Evolutionary conservation across 35 echinoderm and acorn worm species (phyloP), one percentile per base, ranked within the genome.

Genomic region (Stichopus chloronotus): DNA sequence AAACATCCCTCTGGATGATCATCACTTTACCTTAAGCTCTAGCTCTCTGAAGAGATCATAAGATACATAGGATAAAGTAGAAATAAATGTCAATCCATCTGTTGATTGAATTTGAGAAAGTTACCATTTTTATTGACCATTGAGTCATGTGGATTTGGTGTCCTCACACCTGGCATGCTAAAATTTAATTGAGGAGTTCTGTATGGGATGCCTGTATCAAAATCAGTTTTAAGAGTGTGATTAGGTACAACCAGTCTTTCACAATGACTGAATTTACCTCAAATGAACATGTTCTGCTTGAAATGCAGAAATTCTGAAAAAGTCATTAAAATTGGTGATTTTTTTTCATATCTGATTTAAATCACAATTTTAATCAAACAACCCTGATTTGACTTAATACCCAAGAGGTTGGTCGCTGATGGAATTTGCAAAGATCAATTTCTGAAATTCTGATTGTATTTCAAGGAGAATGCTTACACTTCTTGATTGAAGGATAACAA

Each of bases 251-350:
- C n/a, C n/a, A 20, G 65, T 71, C n/a, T 12, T 14, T 14, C n/a
- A 20, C 65, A 71, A 71, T 12, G 65, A 71, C n/a, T 71, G 4
- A 71, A 71, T 2, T 71, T 71, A 71, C 65, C n/a, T 71, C 65
- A 71, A 71, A 12, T 71, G 11, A 71, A 71, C 11, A 71, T 20
- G 11, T 4, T 71, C n/a, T 71, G 11, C n/a, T 71, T 71, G 65
- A 71, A 71, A 71, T 71, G 65, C 65, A 71, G 65, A 71, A 71
- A 71, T 71, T 71, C 65, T 71, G 65, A 71, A 2, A 71, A 71
- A 71, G 65, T 71, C n/a, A 71, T 20, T 71, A 69, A 69, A 69
- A 69, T 4, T 20, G n/a, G 4, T 71, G n/a, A 71, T 71, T 14
- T 71, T 14, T 14, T 14, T 14, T 14, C 11, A 71, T 14, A 20